Base-by-base conservation (phyloP, 2,113 vertebrate genomes). In the Eulacestoma nigropectus region DNA sequence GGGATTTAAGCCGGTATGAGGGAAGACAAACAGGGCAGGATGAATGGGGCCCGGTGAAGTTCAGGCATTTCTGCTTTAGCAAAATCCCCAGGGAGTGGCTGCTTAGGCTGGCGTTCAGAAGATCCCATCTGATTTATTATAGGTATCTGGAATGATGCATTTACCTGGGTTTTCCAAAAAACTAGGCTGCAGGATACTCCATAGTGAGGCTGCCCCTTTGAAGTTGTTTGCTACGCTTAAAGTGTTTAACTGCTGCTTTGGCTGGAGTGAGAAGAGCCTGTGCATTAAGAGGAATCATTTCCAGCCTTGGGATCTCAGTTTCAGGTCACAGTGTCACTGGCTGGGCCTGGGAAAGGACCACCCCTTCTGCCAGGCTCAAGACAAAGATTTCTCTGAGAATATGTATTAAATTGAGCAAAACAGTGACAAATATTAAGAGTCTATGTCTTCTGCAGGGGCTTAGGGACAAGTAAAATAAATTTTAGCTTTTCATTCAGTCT, bases 1-100 rank as follows among this genome's bases (percentile, higher is more conserved):
- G 47, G 39, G 35, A 73, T 70, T 95, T 84, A 64, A 52, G 8
- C 26, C 0, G 0, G 7, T 20, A 30, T 0, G 0, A 69, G 39
- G 18, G 32, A 81, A 23, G 41, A 53, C 41, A 70, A 77, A 41
- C 25, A 46, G 9, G 55, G 15, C 6, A 41, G 29, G 32, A 57
- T 62, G 29, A 21, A 53, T 19, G 16, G 42, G 50, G 29, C 23
- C 46, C 74, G 21, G 16, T 69, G 33, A 57, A 82, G 41, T 88
- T 78, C 69, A 82, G 23, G 27, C 33, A 70, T 55, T 90, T 85
- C 67, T 64, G 52, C 57, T 63, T 93, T 42, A 68, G 32, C 11
- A 50, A 84, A 89, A 94, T 6, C 2, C 3, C 11, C 41, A 50
- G 32, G 41, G 68, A 74, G 17, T 21, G 22, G 16, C 9, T 62